phyloP scores from a whole-genome alignment of 2,888 invertebrate species.

The Nebria salina region DNA sequence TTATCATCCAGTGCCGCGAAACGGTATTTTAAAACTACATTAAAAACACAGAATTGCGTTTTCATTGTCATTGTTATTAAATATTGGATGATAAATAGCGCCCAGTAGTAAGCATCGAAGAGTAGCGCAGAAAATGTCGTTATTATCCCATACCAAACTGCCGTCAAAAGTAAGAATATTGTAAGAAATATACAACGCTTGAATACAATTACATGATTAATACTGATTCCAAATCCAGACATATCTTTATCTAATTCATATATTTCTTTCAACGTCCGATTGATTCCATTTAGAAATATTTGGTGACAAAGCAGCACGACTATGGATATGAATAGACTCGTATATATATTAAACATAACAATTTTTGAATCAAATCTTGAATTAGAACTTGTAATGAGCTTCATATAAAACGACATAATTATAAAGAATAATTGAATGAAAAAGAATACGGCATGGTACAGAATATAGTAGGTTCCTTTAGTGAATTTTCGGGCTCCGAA shows the following conservation, averaged over 20 bases:
- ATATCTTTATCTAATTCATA: constrained; percentile 39
- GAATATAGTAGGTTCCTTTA: constrained; percentile 20
- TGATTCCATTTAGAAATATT: constrained; percentile 28
- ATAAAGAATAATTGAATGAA: constrained; percentile 32
- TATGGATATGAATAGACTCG: constrained; percentile 37
- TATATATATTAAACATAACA: constrained; percentile 38
- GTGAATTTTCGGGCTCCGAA: constrained; percentile 23
- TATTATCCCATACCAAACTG: constrained; percentile 33
- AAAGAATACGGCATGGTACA: constrained; percentile 29
- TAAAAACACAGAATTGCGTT: constrained; percentile 41
- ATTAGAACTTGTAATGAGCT: constrained; percentile 2
- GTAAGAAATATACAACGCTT: constrained; percentile 21
- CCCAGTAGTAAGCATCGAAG: constrained; percentile 34
- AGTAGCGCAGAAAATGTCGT: constrained; percentile 19
- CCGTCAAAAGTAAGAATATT: constrained; percentile 27
- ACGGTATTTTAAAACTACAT: constrained; percentile 32
- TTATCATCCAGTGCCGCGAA: constrained; percentile 37
- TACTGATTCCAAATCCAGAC: constrained; percentile 34
- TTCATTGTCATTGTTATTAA: constrained; percentile 44
- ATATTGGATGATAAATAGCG: constrained; percentile 29
- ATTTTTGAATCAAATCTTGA: constrained; percentile 38
- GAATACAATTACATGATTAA: constrained; percentile 22
- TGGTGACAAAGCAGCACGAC: constrained; percentile 38
- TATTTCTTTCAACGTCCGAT: constrained; percentile 19
- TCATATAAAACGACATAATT: constrained; percentile 12